Base-by-base conservation (phyloP, 2,888 invertebrate species). In the Metallyticus violacea region DNA sequence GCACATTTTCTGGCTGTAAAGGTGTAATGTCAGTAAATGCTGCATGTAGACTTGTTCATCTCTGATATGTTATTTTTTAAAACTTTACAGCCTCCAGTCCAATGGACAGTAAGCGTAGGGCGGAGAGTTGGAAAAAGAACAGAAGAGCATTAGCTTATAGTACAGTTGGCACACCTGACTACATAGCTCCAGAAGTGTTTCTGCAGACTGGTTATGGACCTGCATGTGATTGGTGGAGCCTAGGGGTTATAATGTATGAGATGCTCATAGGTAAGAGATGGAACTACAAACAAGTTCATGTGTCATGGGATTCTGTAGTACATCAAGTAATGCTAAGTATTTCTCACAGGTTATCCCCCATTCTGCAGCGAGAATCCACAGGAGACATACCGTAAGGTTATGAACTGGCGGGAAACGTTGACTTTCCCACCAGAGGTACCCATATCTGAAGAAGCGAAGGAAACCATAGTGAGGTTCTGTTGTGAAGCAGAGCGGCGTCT, bases 201-300 rank as follows among this genome's bases (percentile, higher is more conserved):
- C 93, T 97, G 89, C 99, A 99, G 93, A 99, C 98, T 77, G 99
- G 99, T 79, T 99, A 99, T 92, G 98, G 98, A 4, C 97, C 98
- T 84, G 97, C 98, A 87, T 99, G 99, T 90, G 99, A 99, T 93
- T 99, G 99, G 98, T 99, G 99, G 99, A 99, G 99, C 88, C 94
- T 99, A 87, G 99, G 99, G 29, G 99, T 99, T 87, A 99, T 99
- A 90, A 99, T 99, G 99, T 99, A 99, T 93, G 99, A 99, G 93
- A 99, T 99, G 99, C 94, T 99, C 89, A 99, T 99, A 93, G 99
- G 95, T 95, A 90, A 90, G 93, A 25, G 5, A 1, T 62, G 15
- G 15, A 15, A 4, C 0, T 15, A 1, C 1, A 40, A 78, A 3
- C 7, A 28, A 5, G 29, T 81, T 81, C 76, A n/a, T n/a, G n/a